A percentile compares a stretch with the other conserved stretches of the same genome.
Evolutionary conservation across 2,113 vertebrate species (phyloP).

Genomic region (Alectura lathami): DNA sequence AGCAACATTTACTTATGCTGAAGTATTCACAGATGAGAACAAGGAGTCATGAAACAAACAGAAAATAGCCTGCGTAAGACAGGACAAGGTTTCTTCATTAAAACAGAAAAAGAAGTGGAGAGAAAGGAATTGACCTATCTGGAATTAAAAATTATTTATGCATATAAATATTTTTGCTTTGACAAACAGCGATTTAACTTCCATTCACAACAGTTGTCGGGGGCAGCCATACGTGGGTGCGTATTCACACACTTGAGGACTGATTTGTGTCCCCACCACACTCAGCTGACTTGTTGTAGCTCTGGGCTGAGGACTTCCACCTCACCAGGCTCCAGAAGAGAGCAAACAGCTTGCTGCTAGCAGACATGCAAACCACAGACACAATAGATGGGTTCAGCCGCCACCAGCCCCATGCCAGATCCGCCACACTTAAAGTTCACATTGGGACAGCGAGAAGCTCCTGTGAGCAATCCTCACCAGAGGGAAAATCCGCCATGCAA

Average conservation of each 20-base stretch:
- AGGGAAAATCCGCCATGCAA: fast-evolving
- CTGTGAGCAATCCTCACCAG: background rate
- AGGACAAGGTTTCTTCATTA: background rate
- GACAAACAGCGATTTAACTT: background rate
- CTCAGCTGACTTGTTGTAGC: background rate
- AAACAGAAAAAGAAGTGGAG: background rate
- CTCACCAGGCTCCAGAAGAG: background rate
- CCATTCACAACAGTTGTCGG: background rate
- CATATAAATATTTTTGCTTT: background rate
- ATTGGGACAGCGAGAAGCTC: fast-evolving
- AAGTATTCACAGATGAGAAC: background rate
- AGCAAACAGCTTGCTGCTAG: background rate
- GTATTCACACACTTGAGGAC: background rate
- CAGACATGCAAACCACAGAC: fast-evolving
- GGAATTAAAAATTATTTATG: background rate
- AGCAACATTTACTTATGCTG: background rate
- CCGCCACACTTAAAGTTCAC: background rate
- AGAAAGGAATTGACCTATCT: background rate
- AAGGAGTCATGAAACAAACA: background rate
- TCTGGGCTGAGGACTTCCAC: background rate
- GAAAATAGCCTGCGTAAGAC: background rate
- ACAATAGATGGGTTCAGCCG: fast-evolving
- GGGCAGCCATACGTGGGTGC: fast-evolving
- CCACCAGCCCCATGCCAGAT: background rate
- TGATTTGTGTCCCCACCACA: background rate